Base-by-base conservation (phyloP, 1,140 invertebrate genomes). In the Solenopsis invicta region DNA sequence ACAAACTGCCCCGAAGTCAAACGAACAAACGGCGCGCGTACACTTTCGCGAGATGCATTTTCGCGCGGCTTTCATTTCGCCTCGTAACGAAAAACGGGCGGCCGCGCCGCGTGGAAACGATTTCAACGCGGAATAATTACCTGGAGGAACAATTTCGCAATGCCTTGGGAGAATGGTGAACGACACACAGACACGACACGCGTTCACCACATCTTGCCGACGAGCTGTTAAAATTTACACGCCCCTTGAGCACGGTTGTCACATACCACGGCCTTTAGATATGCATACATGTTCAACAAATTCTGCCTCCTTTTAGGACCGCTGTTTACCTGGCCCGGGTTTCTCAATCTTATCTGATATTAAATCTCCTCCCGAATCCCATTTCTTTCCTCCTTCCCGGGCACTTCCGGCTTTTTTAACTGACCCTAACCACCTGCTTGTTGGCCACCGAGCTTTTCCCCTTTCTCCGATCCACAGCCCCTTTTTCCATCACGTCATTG, bases 311-410 rank as follows among this genome's bases (percentile, higher is more conserved):
- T 87, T 90, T 88, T 88, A 88, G 62, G 34, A 62, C 24, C 84
- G 72, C 84, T 94, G 91, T 94, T 93, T 94, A 94, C 93, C 76
- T 29, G 29, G 76, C 90, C 56, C 69, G 88, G 72, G 71, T 78
- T 77, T 87, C 69, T 94, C 93, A 94, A 94, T 94, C 93, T 88
- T 94, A 94, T 94, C 94, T 94, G 88, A 81, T 94, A 94, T 94
- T 94, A 94, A 94, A 94, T 94, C 94, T 93, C 87, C n/a, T n/a
- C 89, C 91, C 90, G 91, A 94, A 94, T 90, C 88, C 82, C 82
- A 80, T 91, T 92, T 90, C 72, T 88, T 86, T 62, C 54, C 77
- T 59, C 76, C 37, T 16, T 12, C n/a, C 54, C 66, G 45, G 76
- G 72, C 88, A 89, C 87, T 87, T 91, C 74, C 77, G 66, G 48